Percentiles rank a stretch among this genome's conserved stretches.
phyloP scores from a whole-genome alignment of 2,797 vertebrate genomes.

The Heterohyrax brucei region DNA sequence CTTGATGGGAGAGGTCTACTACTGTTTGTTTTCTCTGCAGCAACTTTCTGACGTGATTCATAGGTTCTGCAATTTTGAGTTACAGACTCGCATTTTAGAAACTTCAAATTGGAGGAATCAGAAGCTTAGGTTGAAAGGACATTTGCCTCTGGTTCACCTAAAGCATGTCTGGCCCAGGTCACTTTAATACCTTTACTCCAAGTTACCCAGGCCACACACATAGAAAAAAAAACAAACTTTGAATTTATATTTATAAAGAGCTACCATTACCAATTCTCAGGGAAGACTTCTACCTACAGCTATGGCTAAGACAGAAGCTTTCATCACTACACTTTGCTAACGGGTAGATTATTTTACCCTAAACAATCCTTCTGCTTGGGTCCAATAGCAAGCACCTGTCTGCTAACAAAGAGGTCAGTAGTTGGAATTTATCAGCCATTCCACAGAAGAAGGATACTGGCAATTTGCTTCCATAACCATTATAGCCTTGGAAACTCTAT shows the following conservation, averaged over 20 bases:
- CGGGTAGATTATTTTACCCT: not conserved
- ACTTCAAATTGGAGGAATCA: not conserved
- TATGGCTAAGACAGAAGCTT: not conserved
- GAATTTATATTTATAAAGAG: slow-evolving; percentile 8
- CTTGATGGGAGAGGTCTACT: not conserved
- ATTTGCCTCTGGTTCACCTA: not conserved
- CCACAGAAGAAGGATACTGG: no score
- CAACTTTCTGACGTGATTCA: not conserved
- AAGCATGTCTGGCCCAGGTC: not conserved
- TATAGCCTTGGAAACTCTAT: no score
- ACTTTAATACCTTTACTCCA: not conserved
- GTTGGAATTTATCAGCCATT: no score
- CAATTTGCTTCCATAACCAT: no score
- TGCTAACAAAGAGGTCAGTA: no score
- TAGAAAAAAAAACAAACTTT: not conserved
- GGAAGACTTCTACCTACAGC: not conserved
- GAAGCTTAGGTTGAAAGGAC: not conserved
- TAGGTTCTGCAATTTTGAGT: not conserved
- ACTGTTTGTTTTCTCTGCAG: not conserved
- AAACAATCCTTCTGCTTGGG: not conserved
- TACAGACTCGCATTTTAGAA: not conserved
- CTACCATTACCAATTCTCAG: not conserved
- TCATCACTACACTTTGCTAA: not conserved
- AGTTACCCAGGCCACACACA: not conserved
- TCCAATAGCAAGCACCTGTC: no score